Conservation (phyloP, 64 coral and sea anemone species). For the Montipora capricornis region DNA sequence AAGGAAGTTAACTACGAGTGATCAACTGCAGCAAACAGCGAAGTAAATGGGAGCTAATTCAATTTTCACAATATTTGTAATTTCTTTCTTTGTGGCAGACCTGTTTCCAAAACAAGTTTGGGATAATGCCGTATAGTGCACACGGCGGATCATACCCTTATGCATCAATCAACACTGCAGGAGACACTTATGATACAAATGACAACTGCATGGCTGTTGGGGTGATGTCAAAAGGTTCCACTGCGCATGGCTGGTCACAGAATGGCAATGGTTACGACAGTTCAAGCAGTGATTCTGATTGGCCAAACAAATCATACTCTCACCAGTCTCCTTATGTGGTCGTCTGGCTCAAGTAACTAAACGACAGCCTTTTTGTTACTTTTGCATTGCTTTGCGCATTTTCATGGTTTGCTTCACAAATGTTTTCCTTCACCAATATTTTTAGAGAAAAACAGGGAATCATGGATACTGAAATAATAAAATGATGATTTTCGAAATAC, state of each 20-base stretch:
- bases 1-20: no score
- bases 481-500: no score
- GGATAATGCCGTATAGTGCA: constrained; percentile 18
- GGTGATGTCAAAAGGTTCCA: constrained; percentile 12
- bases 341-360: constrained; percentile 72
- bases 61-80: not conserved
- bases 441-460: no score
- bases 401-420: not conserved
- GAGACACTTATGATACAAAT: constrained; percentile 29
- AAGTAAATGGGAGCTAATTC: no score
- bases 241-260: constrained; percentile 73
- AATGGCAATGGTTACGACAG: constrained; percentile 64
- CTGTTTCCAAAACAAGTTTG: constrained; percentile 75
- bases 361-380: not conserved
- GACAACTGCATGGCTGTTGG: constrained; percentile 86
- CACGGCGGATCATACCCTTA: constrained; percentile 68
- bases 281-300: constrained; percentile 63
- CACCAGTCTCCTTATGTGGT: constrained; percentile 60
- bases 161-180: constrained; percentile 19
- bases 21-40: no score
- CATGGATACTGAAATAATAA: no score
- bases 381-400: not conserved
- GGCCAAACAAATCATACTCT: constrained; percentile 57
- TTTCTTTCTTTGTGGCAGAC: not conserved
- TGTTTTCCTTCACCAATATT: not conserved